Evolutionary conservation across 2,797 vertebrate genomes (phyloP).

Genomic region (Anabas testudineus): DNA sequence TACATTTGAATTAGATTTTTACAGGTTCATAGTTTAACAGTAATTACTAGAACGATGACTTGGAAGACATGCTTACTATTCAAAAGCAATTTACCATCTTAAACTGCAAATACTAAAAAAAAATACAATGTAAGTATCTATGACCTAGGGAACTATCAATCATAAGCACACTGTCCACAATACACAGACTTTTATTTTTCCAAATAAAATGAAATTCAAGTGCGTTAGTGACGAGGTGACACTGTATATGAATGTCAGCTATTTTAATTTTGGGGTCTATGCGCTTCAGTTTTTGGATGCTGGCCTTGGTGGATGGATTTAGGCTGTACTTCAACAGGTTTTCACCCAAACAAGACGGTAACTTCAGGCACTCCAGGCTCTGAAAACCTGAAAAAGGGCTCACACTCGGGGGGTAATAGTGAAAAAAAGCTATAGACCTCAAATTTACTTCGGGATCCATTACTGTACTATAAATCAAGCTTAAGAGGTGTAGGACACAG

Average conservation of each 20-base stretch:
- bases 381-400: not conserved
- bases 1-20: not conserved
- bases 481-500: not conserved
- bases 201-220: no score
- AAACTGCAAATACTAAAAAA: not conserved
- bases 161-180: no score
- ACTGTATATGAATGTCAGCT: not conserved
- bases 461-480: not conserved
- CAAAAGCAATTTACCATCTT: not conserved
- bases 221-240: no score
- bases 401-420: not conserved
- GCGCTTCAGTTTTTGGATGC: not conserved
- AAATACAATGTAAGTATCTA: no score
- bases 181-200: no score
- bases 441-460: not conserved
- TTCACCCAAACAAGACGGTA: not conserved
- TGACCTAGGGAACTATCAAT: not conserved
- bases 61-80: not conserved
- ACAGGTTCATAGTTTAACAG: not conserved
- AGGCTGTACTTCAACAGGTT: not conserved
- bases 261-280: no score
- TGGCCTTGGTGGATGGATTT: not conserved
- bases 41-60: not conserved
- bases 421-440: not conserved
- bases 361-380: not conserved